Percentiles rank a stretch among this genome's conserved stretches.
Conservation (phyloP, 35 echinoderm and acorn worm genomes). For the Holothuria glaberrima region DNA sequence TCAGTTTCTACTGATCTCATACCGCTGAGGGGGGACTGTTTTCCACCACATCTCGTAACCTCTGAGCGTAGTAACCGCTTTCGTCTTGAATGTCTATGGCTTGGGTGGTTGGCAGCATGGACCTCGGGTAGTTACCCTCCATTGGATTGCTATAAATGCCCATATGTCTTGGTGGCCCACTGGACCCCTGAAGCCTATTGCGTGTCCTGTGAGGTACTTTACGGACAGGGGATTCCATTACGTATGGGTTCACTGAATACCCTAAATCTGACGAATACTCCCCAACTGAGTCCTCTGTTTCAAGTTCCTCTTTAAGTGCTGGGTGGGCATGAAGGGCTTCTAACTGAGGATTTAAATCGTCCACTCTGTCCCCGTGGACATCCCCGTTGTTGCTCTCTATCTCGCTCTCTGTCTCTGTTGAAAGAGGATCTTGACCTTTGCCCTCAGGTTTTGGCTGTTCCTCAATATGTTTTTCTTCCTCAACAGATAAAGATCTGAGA, state of each 20-base stretch:
- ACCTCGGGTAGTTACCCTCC: background rate
- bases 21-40: slow-evolving; percentile 58
- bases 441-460: background rate
- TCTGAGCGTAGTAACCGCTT: slow-evolving; percentile 28
- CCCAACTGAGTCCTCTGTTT: slow-evolving; percentile 13
- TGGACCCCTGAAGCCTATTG: slow-evolving; percentile 26
- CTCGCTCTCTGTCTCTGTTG: slow-evolving; percentile 4
- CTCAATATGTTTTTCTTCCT: background rate
- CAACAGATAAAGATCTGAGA: background rate
- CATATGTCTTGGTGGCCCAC: slow-evolving; percentile 13
- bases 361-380: slow-evolving; percentile 33
- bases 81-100: slow-evolving; percentile 24
- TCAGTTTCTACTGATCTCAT: background rate
- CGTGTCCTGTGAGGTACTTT: slow-evolving; percentile 23
- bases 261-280: slow-evolving; percentile 25
- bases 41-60: slow-evolving; percentile 26
- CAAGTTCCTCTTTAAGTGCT: slow-evolving; percentile 26
- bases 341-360: slow-evolving; percentile 55
- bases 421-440: background rate
- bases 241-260: slow-evolving; percentile 23
- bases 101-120: background rate
- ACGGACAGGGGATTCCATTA: slow-evolving; percentile 17
- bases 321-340: slow-evolving; percentile 50
- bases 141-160: slow-evolving; percentile 30
- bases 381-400: background rate